Base-by-base conservation (phyloP, 1,140 invertebrate species). In the Drosophila pachea region DNA sequence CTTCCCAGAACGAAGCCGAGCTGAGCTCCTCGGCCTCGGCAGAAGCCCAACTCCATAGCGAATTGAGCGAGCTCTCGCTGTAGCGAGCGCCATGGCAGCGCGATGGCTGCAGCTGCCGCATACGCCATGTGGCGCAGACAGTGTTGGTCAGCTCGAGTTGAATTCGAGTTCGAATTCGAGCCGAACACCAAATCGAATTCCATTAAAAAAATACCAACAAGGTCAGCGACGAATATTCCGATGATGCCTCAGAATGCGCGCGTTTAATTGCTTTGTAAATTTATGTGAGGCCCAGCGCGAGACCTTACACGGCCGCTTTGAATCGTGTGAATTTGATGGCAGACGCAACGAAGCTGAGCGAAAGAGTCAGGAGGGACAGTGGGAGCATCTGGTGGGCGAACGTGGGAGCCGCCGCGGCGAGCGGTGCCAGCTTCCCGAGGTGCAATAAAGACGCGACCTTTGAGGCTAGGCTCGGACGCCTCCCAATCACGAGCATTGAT, bases 361-460 rank as follows among this genome's bases (percentile, higher is more conserved):
- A 8, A 11, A 38, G 38, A 5, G 40, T 11, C 5, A 4, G 8
- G 38, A n/a, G 11, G 7, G 40, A n/a, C n/a, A 22, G 22, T 22
- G 22, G 22, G 22, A 22, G 22, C 22, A 22, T 22, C 22, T 1
- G 22, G 3, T 22, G 22, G 22, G 22, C 22, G 22, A 22, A 22
- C 22, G 22, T 22, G 22, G 3, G 22, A 22, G 22, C 22, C 22
- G 22, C 22, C 22, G n/a, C n/a, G 40, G n/a, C n/a, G 40, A n/a
- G 12, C 42, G 32, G 22, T 47, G 38, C 16, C 56, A 52, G 48
- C 38, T 62, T 33, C 59, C 38, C 38, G 48, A 43, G 36, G 9
- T 62, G 48, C 9, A 43, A 58, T 47, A 42, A 40, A 73, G 65
- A 62, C 56, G 71, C 67, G 76, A 78, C 76, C 76, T 78, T 78